Percentiles rank a stretch among this genome's conserved stretches.
Evolutionary conservation across 2,888 invertebrate species (phyloP).

Genomic region (Papilio demoleus): DNA sequence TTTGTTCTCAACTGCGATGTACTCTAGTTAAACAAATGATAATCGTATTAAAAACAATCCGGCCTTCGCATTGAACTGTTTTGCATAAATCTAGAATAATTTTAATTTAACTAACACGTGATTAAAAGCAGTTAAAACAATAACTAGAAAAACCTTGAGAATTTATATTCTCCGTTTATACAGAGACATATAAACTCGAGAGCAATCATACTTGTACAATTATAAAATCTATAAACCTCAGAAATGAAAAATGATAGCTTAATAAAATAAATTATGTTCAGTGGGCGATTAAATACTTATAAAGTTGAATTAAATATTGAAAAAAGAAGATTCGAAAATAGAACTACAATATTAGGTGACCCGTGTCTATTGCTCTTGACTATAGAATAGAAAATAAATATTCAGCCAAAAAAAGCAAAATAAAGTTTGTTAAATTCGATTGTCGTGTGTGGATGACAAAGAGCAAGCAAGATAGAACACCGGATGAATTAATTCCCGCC

Average conservation of each 20-base stretch:
- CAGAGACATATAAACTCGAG: no score
- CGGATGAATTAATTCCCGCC: conserved; percentile 54
- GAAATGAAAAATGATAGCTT: no score
- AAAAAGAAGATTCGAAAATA: no score
- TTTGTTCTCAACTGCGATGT: background rate
- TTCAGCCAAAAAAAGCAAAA: background rate
- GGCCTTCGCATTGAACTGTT: conserved; percentile 15
- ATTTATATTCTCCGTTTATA: no score
- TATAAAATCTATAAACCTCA: no score
- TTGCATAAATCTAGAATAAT: background rate
- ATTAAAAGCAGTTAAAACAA: conserved; percentile 8
- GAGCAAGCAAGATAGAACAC: conserved; percentile 35
- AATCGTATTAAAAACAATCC: background rate
- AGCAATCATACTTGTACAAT: no score
- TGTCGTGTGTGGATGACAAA: conserved; percentile 16
- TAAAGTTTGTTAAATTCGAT: background rate
- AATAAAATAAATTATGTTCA: no score
- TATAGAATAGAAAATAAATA: no score
- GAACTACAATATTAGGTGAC: no score
- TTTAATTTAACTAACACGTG: background rate
- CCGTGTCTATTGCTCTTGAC: no score
- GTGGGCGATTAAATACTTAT: no score
- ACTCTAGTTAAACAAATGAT: background rate
- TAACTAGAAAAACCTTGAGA: conserved; percentile 14
- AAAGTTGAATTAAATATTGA: no score